Evolutionary conservation across 1,140 invertebrate genomes (phyloP).

Genomic region (Polyergus mexicanus): DNA sequence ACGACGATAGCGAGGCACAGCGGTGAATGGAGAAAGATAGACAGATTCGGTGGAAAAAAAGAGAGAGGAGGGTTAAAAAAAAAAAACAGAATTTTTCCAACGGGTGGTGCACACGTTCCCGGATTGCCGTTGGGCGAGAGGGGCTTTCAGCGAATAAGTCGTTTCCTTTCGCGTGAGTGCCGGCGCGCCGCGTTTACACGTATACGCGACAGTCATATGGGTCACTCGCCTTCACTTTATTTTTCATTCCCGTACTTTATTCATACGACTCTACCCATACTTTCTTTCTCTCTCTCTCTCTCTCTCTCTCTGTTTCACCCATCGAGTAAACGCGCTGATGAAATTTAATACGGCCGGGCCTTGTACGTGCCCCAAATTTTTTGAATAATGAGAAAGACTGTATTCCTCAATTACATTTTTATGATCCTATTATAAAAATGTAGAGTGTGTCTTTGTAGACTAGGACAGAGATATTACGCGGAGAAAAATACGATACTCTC

Average conservation of each 20-base stretch:
- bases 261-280: conserved; percentile 13
- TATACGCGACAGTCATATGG: conserved; percentile 63
- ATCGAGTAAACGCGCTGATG: conserved; percentile 3
- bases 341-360: conserved; percentile 33
- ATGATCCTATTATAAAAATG: conserved; percentile 1
- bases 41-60: background rate
- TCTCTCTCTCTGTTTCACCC: background rate
- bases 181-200: conserved; percentile 62
- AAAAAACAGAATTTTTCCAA: conserved; percentile 22
- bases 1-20: conserved; percentile 14
- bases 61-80: background rate
- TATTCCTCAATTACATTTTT: conserved; percentile 9
- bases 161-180: conserved; percentile 57
- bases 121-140: conserved; percentile 51
- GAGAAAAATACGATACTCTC: background rate
- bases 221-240: conserved; percentile 70
- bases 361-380: conserved; percentile 21
- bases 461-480: background rate
- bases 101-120: conserved; percentile 17
- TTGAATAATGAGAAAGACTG: conserved; percentile 31
- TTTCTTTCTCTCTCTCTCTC: background rate
- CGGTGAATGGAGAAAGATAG: background rate
- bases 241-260: conserved; percentile 54
- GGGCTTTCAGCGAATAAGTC: conserved; percentile 59
- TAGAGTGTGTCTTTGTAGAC: background rate